A percentile compares a stretch with the other conserved stretches of the same genome.
These are phyloP conservation scores for Perithous albicinctus DNA, from an alignment of 2,888 invertebrate genomes.

Conservation along the genomic window DNA sequence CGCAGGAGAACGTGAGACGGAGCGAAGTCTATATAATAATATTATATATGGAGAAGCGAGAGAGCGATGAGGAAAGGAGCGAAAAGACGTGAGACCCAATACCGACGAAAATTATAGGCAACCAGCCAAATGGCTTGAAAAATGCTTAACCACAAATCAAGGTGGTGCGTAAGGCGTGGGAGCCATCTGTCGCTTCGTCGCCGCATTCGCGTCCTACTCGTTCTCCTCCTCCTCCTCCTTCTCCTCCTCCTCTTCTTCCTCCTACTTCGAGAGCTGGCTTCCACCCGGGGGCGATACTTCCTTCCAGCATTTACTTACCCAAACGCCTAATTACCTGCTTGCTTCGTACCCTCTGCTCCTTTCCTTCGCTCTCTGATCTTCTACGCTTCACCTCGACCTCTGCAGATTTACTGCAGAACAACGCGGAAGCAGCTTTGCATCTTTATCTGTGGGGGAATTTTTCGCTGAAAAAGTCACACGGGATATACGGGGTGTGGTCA, in stretches of 20 bases:
- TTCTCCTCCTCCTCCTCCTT: constrained; percentile 48
- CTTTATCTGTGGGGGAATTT: not conserved
- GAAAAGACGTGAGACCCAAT: constrained; percentile 40
- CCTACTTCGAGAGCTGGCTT: constrained; percentile 52
- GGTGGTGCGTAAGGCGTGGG: constrained; percentile 75
- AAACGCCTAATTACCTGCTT: constrained; percentile 73
- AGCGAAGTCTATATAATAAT: constrained; percentile 28
- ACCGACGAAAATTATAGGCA: constrained; percentile 77
- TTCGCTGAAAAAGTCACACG: not conserved
- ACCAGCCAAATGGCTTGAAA: constrained; percentile 82
- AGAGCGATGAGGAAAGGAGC: constrained; percentile 47
- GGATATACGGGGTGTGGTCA: not conserved
- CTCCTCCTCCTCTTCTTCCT: constrained; percentile 55
- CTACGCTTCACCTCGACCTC: not conserved
- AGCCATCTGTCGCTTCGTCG: constrained; percentile 75
- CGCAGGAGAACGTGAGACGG: not conserved
- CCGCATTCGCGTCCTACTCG: constrained; percentile 59
- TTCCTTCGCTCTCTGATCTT: not conserved
- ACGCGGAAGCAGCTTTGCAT: constrained; percentile 16
- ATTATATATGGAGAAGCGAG: constrained; percentile 20
- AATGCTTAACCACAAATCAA: constrained; percentile 84
- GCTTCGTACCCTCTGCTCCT: not conserved
- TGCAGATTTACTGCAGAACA: not conserved
- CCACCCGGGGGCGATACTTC: constrained; percentile 72
- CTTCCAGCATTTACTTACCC: constrained; percentile 72